Evolutionary conservation across 1,140 invertebrate species (phyloP).

Genomic region (Neomicropteryx cornuta): DNA sequence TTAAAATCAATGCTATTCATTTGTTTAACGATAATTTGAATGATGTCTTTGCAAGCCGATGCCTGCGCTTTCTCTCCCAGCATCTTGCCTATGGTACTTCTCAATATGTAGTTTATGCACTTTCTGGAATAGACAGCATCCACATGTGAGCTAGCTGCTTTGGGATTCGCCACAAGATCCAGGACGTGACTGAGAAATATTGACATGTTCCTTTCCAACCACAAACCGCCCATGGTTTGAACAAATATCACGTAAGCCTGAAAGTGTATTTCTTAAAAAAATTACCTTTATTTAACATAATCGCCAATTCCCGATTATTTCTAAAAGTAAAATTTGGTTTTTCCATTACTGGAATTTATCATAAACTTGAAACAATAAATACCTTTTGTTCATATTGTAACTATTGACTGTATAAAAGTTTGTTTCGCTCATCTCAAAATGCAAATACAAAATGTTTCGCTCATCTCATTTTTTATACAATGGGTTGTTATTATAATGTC

Average conservation of each 20-base stretch:
- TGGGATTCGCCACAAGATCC: constrained; percentile 87
- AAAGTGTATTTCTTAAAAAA: constrained; percentile 20
- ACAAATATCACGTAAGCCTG: constrained; percentile 92
- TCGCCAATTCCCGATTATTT: constrained; percentile 2
- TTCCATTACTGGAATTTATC: too few species aligned
- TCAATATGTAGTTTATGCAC: constrained; percentile 92
- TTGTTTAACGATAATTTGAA: constrained; percentile 83
- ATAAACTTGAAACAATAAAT: too few species aligned
- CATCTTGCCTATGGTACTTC: constrained; percentile 84
- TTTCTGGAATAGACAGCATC: constrained; percentile 96
- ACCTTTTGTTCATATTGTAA: too few species aligned
- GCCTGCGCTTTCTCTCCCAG: constrained; percentile 94
- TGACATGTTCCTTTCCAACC: constrained; percentile 88
- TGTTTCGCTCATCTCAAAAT: too few species aligned
- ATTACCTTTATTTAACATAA: neutral
- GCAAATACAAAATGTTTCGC: too few species aligned
- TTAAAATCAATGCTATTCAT: constrained; percentile 91
- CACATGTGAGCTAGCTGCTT: constrained; percentile 87
- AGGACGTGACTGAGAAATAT: constrained; percentile 80
- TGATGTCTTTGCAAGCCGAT: constrained; percentile 89
- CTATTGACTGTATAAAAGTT: too few species aligned
- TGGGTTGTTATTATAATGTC: too few species aligned
- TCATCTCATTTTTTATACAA: too few species aligned
- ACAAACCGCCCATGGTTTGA: constrained; percentile 82
- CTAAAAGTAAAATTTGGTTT: constrained; percentile 4